phyloP scores from a whole-genome alignment of 2,113 vertebrate genomes.

The Ophiodon elongatus region DNA sequence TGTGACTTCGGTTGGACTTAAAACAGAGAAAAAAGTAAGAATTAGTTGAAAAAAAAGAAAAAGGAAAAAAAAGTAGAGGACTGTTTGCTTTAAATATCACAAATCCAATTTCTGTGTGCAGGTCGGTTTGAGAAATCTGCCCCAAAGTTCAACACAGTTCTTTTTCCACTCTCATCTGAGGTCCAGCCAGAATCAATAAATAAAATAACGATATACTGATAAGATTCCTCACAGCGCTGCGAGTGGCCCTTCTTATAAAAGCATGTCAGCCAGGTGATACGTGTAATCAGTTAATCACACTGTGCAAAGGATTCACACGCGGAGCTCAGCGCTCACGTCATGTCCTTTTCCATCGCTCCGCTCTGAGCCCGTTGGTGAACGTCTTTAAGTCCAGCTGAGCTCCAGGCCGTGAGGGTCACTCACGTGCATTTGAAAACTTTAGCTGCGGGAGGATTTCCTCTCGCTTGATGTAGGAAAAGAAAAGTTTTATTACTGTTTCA shows the following conservation, averaged over 20 bases:
- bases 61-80: background rate
- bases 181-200: background rate
- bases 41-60: background rate
- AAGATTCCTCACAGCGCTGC: background rate
- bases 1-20: background rate
- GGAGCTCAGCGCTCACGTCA: background rate
- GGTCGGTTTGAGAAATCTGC: background rate
- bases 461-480: no score
- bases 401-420: background rate
- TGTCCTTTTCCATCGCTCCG: background rate
- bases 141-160: background rate
- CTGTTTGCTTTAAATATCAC: background rate
- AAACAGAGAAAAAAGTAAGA: background rate
- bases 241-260: background rate
- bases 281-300: slow-evolving; percentile 10
- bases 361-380: no score
- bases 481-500: background rate
- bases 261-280: background rate
- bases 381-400: background rate
- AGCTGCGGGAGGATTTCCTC: no score
- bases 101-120: background rate
- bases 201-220: background rate
- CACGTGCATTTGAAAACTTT: no score
- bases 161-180: background rate
- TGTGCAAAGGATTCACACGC: background rate